Evolutionary conservation across 92 coral and sea anemone genomes (phyloP).

Genomic region (Phymanthus crucifer): DNA sequence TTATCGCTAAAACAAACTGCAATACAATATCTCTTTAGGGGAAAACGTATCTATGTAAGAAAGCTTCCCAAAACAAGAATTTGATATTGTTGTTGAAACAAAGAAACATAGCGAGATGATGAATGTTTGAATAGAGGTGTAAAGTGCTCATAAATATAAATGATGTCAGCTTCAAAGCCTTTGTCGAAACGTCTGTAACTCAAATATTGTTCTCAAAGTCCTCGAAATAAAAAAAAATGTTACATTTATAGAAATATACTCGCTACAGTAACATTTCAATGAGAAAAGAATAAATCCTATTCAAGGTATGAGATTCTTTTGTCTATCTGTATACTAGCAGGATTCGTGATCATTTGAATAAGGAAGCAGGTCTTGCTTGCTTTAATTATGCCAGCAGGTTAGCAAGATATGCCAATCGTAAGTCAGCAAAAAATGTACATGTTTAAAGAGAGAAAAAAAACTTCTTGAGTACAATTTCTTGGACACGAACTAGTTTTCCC

Average conservation of each 20-base stretch:
- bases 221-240: neutral
- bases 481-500: too few species aligned
- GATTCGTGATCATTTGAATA: neutral
- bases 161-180: constrained; percentile 5
- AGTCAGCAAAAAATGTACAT: too few species aligned
- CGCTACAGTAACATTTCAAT: neutral
- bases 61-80: neutral
- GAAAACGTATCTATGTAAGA: neutral
- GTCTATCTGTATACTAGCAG: neutral
- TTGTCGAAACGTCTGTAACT: neutral
- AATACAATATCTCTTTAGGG: neutral
- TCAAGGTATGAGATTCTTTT: neutral
- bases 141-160: constrained; percentile 22
- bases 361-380: neutral
- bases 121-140: neutral
- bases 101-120: neutral
- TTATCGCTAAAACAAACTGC: neutral
- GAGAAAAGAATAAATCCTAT: neutral
- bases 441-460: too few species aligned
- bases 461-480: too few species aligned
- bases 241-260: neutral
- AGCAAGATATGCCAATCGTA: neutral
- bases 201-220: neutral
- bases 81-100: constrained; percentile 9
- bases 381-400: neutral